Evolutionary conservation across 1,140 invertebrate species (phyloP), one percentile per base, ranked within the genome.

Genomic region (Plodia interpunctella): DNA sequence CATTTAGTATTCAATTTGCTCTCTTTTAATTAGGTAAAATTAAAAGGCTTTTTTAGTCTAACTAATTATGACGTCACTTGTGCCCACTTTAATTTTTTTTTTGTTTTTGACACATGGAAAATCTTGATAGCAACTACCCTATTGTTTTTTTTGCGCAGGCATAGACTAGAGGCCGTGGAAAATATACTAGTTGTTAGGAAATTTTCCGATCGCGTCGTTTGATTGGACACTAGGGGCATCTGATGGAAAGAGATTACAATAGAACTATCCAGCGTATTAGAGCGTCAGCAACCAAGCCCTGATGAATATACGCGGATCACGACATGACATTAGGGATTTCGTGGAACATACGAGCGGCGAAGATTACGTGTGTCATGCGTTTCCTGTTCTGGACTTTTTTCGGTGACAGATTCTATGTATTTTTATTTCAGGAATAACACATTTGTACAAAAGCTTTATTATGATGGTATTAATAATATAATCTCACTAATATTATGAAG

Each of bases 271-370:
- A 35, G 32, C 9, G 32, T 35, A 35, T 35, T 35, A 35, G 32
- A 5, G 32, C 10, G 38, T 44, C 38, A 2, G 1, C 38, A 15
- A 15, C 13, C 38, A 44, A 44, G n/a, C 38, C n/a, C n/a, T 44
- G 38, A 44, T 44, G 35, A 38, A 38, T 38, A 38, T 38, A 38
- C 35, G 15, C n/a, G 38, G 38, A 44, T 44, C 38, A 44, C 38
- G 38, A 44, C 38, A 44, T 44, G 38, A 44, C 38, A 44, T n/a
- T 4, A 44, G n/a, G 38, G 38, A 44, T 44, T 44, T 44, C 38
- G 2, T 44, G n/a, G 38, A 44, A 44, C 30, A 32, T 25, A 25
- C 32, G 32, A 35, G 32, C 10, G 32, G 32, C 10, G 32, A 35
- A 35, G 32, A 35, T 35, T 35, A 35, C 32, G 10, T 6, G 38